Conservation (phyloP, 1,140 invertebrate genomes). For the Dendrolimus kikuchii region DNA sequence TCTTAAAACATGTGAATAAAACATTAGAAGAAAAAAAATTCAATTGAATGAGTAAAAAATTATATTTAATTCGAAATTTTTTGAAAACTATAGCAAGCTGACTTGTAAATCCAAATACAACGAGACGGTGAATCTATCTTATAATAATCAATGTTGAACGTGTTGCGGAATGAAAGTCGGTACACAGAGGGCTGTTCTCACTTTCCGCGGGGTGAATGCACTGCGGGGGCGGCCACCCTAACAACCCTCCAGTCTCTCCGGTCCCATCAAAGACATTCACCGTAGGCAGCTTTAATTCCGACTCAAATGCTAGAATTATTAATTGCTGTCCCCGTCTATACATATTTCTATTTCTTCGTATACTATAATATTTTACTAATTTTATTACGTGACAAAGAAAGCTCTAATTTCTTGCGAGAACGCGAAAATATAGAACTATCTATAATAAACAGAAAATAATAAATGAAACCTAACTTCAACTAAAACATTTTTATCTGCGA, state of each 20-base stretch:
- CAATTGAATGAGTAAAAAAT: too few species aligned
- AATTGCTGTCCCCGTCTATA: conserved; percentile 1
- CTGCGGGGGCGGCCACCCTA: conserved; percentile 48
- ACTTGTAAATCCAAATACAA: too few species aligned
- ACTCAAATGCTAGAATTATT: conserved; percentile 13
- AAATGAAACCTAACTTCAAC: too few species aligned
- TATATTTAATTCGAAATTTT: too few species aligned
- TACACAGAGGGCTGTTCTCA: conserved; percentile 42
- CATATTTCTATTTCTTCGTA: not conserved
- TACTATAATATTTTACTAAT: not conserved
- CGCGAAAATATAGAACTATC: too few species aligned
- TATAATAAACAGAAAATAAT: too few species aligned
- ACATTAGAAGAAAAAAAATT: too few species aligned
- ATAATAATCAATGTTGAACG: conserved; percentile 5
- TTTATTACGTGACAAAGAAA: not conserved
- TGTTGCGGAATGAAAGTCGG: conserved; percentile 56
- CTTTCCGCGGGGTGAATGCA: conserved; percentile 65
- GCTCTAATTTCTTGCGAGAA: too few species aligned
- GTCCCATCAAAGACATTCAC: conserved; percentile 57
- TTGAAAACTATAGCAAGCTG: too few species aligned
- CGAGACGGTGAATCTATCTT: too few species aligned
- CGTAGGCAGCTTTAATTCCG: conserved; percentile 33
- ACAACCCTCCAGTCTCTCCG: conserved; percentile 32
- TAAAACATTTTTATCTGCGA: too few species aligned
- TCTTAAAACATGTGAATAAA: too few species aligned